Percentiles rank a stretch among this genome's conserved stretches.
These are phyloP conservation scores for Goniozus legneri DNA, from an alignment of 1,140 invertebrate genomes.

Conservation along the genomic window DNA sequence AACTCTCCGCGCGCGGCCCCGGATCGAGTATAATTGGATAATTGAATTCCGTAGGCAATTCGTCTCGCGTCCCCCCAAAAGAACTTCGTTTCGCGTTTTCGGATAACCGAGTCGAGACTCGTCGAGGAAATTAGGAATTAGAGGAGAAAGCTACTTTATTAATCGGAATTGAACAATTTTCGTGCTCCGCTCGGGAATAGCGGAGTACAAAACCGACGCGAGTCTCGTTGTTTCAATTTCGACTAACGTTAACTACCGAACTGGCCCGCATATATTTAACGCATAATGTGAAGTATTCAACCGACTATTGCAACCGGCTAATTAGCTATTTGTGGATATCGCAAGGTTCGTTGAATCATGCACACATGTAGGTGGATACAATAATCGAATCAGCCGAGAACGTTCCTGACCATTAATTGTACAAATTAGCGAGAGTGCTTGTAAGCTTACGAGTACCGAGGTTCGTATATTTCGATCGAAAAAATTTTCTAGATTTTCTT, in stretches of 20 bases:
- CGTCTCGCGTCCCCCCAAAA: constrained; percentile 15
- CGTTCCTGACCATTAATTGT: constrained; percentile 25
- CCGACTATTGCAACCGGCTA: constrained; percentile 36
- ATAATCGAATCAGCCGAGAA: constrained; percentile 42
- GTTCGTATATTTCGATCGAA: neutral
- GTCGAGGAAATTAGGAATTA: too few species aligned
- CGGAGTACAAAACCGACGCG: neutral
- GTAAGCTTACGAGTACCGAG: neutral
- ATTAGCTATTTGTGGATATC: constrained; percentile 41
- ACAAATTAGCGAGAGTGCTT: neutral
- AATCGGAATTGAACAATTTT: neutral
- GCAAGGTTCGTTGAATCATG: too few species aligned
- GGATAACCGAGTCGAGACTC: too few species aligned
- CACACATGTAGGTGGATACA: constrained; percentile 23
- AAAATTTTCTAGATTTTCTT: constrained; percentile 6
- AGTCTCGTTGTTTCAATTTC: neutral
- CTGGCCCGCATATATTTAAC: too few species aligned
- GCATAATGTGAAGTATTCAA: constrained; percentile 40
- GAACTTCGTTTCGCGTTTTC: too few species aligned
- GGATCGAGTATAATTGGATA: neutral
- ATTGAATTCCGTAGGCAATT: neutral
- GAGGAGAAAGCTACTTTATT: too few species aligned
- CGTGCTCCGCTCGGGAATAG: neutral
- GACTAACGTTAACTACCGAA: too few species aligned
- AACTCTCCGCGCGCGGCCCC: constrained; percentile 9